A percentile compares a stretch with the other conserved stretches of the same genome.
Conservation (phyloP, 2,113 vertebrate genomes). For the Planiliza haematocheilus region DNA sequence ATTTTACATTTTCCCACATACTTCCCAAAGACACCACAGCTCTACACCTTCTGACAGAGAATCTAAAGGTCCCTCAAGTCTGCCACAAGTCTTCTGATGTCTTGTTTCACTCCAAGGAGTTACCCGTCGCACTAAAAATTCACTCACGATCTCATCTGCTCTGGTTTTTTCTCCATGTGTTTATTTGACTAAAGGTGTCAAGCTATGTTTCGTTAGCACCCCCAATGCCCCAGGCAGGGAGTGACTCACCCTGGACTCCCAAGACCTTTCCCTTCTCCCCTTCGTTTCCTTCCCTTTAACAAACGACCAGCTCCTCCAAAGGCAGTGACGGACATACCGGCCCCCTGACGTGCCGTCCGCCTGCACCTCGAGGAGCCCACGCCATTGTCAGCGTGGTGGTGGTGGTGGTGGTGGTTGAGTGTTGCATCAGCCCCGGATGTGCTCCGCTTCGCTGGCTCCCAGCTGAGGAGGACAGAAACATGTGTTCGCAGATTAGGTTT, state of each 20-base stretch:
- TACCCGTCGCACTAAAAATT: conserved; percentile 4
- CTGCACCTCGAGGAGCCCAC: conserved; percentile 1
- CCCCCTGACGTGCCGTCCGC: conserved; percentile 17
- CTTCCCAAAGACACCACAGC: too few species aligned
- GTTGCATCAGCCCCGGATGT: conserved; percentile 43
- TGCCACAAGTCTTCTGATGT: not conserved
- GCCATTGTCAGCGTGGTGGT: conserved; percentile 11
- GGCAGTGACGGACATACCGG: conserved; percentile 26
- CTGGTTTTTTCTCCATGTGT: conserved; percentile 23
- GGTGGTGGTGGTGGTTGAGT: too few species aligned
- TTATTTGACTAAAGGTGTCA: conserved; percentile 38
- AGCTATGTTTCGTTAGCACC: conserved; percentile 45
- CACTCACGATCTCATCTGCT: conserved; percentile 31
- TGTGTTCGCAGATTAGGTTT: conserved; percentile 74
- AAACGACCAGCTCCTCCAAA: conserved; percentile 28
- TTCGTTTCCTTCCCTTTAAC: not conserved
- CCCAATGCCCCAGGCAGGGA: not conserved
- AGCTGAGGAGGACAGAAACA: conserved; percentile 68
- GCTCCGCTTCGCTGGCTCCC: conserved; percentile 34
- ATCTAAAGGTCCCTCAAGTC: too few species aligned
- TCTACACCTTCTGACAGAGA: too few species aligned
- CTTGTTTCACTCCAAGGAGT: not conserved
- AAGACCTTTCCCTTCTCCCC: not conserved
- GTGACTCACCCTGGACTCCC: conserved; percentile 11
- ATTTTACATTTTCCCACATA: too few species aligned